Conservation (phyloP, 2,113 vertebrate species). For the Eptatretus burgeri region DNA sequence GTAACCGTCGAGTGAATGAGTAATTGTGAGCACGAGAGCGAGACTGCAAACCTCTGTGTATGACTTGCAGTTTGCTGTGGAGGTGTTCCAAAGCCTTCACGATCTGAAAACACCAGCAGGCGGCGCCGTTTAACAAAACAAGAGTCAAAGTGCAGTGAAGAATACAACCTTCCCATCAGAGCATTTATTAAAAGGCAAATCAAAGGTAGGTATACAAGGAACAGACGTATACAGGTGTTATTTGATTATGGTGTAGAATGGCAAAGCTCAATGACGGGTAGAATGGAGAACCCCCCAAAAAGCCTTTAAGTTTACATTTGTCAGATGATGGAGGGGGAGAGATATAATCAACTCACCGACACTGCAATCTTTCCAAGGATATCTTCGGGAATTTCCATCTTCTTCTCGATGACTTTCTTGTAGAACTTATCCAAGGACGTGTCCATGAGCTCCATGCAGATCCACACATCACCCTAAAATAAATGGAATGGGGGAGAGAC, state of each 20-base stretch:
- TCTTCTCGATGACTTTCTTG: slow-evolving; percentile 31
- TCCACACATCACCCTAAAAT: slow-evolving; percentile 27
- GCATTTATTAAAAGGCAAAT: not conserved
- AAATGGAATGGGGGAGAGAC: not conserved
- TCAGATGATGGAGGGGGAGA: not conserved
- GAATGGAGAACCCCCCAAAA: too few species aligned
- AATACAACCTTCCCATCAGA: not conserved
- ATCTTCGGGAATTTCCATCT: slow-evolving; percentile 28
- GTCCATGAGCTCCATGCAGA: slow-evolving; percentile 41
- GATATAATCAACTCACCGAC: slow-evolving; percentile 21
- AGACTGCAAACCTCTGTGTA: slow-evolving; percentile 24
- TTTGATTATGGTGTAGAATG: too few species aligned
- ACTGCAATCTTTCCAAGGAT: slow-evolving; percentile 31
- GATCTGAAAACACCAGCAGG: slow-evolving; percentile 14
- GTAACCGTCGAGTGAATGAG: not conserved
- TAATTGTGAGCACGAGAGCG: not conserved
- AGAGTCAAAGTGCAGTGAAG: not conserved
- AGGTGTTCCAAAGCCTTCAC: slow-evolving; percentile 33
- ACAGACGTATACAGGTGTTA: not conserved
- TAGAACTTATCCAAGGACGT: slow-evolving; percentile 36
- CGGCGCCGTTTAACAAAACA: not conserved
- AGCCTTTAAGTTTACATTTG: too few species aligned
- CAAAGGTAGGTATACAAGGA: not conserved
- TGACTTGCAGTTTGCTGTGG: slow-evolving; percentile 34
- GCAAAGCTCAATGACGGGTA: too few species aligned